Percentiles rank a stretch among this genome's conserved stretches.
Evolutionary conservation across 2,113 vertebrate species (phyloP).

Genomic region (Sprattus sprattus): DNA sequence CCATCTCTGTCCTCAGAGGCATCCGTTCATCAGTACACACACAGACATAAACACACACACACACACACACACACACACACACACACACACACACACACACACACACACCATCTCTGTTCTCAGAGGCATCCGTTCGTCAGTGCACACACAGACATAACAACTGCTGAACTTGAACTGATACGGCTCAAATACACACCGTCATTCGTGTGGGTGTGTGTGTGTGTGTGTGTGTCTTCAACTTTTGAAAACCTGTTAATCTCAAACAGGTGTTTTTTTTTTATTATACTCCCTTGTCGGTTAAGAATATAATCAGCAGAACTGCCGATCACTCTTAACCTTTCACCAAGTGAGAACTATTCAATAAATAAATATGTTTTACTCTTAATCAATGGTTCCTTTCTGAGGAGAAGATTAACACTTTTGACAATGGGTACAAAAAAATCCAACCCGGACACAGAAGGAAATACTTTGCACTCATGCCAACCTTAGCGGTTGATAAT

Average conservation of each 20-base stretch:
- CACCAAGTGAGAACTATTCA: no score
- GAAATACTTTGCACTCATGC: not conserved
- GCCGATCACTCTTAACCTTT: no score
- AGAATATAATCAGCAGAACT: no score
- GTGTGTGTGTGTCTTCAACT: not conserved
- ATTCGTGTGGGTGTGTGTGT: conserved; percentile 2
- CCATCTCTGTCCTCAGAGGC: conserved; percentile 64
- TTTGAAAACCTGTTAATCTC: no score
- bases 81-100: not conserved
- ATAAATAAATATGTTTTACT: no score
- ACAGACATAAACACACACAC: no score
- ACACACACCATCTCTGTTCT: conserved; percentile 65
- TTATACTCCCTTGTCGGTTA: no score
- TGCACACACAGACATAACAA: not conserved
- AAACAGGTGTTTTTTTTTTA: no score
- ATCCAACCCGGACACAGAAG: not conserved
- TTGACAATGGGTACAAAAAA: no score
- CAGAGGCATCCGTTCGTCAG: conserved; percentile 51
- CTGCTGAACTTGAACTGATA: not conserved
- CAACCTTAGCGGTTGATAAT: not conserved
- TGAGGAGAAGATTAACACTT: no score
- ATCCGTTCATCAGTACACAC: conserved; percentile 40
- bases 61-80: not conserved
- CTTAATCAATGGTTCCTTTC: no score
- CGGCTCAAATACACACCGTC: not conserved